A percentile compares a stretch with the other conserved stretches of the same genome.
phyloP scores from a whole-genome alignment of 1,140 invertebrate genomes.

The Melanaphis sacchari region DNA sequence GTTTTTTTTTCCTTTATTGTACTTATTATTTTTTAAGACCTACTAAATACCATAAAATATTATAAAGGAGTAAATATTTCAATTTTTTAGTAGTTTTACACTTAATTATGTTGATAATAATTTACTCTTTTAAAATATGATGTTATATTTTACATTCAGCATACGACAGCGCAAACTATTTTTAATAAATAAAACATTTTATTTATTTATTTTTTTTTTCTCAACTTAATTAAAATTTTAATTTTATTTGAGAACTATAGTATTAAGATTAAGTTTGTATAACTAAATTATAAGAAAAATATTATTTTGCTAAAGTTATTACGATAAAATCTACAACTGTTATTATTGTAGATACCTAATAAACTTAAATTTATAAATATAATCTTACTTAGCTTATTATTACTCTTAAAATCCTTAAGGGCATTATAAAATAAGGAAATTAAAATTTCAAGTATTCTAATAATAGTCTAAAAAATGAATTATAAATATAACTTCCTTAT shows the following conservation, averaged over 20 bases:
- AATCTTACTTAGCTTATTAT: no score
- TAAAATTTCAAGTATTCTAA: background rate
- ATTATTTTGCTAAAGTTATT: background rate
- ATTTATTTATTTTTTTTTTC: background rate
- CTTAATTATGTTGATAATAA: background rate
- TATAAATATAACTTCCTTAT: background rate
- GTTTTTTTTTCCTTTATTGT: background rate
- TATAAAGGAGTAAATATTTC: background rate
- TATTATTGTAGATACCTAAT: background rate
- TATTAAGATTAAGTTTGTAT: background rate
- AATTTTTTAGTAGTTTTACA: background rate
- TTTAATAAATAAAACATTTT: no score
- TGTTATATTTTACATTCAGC: no score
- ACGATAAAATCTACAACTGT: background rate
- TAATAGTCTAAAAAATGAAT: background rate
- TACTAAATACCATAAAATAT: background rate
- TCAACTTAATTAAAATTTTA: background rate
- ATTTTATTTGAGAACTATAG: no score
- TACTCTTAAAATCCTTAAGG: background rate
- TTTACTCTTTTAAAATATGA: background rate
- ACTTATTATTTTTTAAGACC: background rate
- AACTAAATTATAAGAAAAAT: background rate
- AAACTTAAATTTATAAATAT: no score
- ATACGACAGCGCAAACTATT: no score
- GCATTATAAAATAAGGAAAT: background rate